Base-by-base conservation (phyloP, 2,888 invertebrate species). In the Ophion slaviceki region DNA sequence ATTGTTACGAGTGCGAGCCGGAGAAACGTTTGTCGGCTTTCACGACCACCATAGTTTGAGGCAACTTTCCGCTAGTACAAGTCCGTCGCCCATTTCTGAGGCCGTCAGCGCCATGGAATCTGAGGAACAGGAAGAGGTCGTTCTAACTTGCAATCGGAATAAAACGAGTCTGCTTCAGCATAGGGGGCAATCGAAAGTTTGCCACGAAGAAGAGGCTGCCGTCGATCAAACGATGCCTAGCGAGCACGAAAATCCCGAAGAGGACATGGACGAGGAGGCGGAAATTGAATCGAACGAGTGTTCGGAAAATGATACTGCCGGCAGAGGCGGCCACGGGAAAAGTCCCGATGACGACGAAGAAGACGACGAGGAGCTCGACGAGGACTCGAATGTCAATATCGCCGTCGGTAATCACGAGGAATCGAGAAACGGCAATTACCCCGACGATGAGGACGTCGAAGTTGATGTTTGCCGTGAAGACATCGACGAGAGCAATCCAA, bases 401-500 rank as follows among this genome's bases (percentile, higher is more conserved):
- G 85, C 86, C 2, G 87, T 84, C 36, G 83, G 84, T 47, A 86
- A 88, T 61, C 88, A 85, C n/a, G 87, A 87, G 0, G 89, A 86
- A 7, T 88, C 90, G 36, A 89, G 88, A 36, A 91, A 92, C 85
- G 91, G 91, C 0, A 84, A 89, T 61, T 92, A 91, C 75, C 90
- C 90, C 40, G 92, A 92, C 8, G 93, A 93, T 76, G 92, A 92
- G 67, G 91, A 93, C 53, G 89, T 91, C 45, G 92, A 93, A 59
- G 92, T 93, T 0, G 93, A 93, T 62, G 92, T 92, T 70, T 91
- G 91, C 77, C 89, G 86, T 82, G 91, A 91, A 80, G 92, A 91
- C 71, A 92, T 84, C 85, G 93, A 89, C 88, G 93, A 92, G 71
- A 93, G 93, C 82, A 93, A 92, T 74, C 93, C 93, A 0, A 93